Evolutionary conservation across 2,113 vertebrate species (phyloP).

Genomic region (Gila orcuttii): DNA sequence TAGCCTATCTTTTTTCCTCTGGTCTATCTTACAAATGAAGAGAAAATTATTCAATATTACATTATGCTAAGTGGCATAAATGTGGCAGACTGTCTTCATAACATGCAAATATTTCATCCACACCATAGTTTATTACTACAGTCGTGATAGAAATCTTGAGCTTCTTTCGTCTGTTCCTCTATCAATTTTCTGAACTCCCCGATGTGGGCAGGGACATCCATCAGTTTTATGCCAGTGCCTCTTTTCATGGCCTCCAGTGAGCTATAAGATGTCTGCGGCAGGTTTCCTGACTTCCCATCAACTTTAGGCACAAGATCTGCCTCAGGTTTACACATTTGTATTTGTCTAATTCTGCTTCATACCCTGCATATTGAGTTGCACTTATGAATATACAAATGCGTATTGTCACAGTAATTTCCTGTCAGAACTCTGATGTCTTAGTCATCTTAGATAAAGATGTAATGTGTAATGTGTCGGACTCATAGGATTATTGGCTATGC

Average conservation of each 20-base stretch:
- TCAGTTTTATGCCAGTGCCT: conserved; percentile 11
- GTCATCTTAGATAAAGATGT: conserved; percentile 28
- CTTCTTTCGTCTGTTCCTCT: conserved; percentile 9
- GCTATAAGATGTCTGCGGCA: background rate
- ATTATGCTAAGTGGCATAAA: conserved; percentile 14
- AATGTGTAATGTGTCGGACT: background rate
- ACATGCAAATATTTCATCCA: conserved; percentile 22
- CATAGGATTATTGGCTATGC: background rate
- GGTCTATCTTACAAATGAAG: background rate
- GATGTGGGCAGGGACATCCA: background rate
- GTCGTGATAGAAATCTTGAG: conserved; percentile 6
- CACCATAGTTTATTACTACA: background rate
- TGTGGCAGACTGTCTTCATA: background rate
- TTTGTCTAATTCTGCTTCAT: conserved; percentile 60
- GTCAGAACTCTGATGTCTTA: conserved; percentile 14
- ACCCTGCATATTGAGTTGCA: conserved; percentile 58
- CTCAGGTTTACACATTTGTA: conserved; percentile 13
- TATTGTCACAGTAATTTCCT: conserved; percentile 4
- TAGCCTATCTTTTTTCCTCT: background rate
- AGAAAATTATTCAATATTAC: conserved; percentile 12
- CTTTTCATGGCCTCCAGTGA: conserved; percentile 30
- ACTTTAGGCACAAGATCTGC: conserved; percentile 13
- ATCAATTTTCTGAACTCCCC: background rate
- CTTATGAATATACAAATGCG: conserved; percentile 64
- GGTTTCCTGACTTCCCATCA: conserved; percentile 2